Evolutionary conservation across 2,113 vertebrate species (phyloP).

Genomic region (Prionailurus bengalensis): DNA sequence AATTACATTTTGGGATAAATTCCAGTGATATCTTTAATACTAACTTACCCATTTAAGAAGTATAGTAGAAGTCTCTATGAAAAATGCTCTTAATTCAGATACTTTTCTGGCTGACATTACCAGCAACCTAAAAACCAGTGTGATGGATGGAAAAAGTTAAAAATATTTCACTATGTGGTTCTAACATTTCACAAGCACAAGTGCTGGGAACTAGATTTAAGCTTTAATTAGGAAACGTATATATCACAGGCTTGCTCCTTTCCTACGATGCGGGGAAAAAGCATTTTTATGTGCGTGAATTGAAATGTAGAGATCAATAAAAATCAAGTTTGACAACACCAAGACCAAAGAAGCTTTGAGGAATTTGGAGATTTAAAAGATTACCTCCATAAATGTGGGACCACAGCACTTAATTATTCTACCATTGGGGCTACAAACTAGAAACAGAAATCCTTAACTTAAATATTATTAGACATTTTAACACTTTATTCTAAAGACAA

Average conservation of each 20-base stretch:
- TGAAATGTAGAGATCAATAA: slow-evolving; percentile 76
- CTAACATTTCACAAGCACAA: slow-evolving; percentile 74
- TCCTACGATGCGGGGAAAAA: not conserved
- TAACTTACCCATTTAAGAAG: slow-evolving; percentile 70
- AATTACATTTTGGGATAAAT: slow-evolving; percentile 74
- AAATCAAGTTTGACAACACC: slow-evolving; percentile 67
- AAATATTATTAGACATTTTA: slow-evolving; percentile 40
- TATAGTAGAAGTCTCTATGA: slow-evolving; percentile 62
- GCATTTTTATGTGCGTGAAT: slow-evolving; percentile 44
- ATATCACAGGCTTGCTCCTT: slow-evolving; percentile 66
- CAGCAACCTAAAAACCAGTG: slow-evolving; percentile 64
- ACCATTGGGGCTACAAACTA: slow-evolving; percentile 15
- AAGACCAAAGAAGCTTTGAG: slow-evolving; percentile 65
- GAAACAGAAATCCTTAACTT: slow-evolving; percentile 19
- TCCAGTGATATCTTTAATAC: slow-evolving; percentile 71
- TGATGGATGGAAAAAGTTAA: slow-evolving; percentile 80
- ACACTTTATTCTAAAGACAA: slow-evolving; percentile 42
- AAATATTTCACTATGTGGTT: slow-evolving; percentile 78
- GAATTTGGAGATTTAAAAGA: slow-evolving; percentile 72
- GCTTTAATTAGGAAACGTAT: slow-evolving; percentile 75
- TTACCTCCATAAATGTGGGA: slow-evolving; percentile 65
- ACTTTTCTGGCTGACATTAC: slow-evolving; percentile 70
- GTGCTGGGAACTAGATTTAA: slow-evolving; percentile 78
- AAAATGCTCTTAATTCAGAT: slow-evolving; percentile 78
- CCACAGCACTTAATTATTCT: slow-evolving; percentile 44